Evolutionary conservation across 1,140 invertebrate species (phyloP).

Genomic region (Phthorimaea operculella): DNA sequence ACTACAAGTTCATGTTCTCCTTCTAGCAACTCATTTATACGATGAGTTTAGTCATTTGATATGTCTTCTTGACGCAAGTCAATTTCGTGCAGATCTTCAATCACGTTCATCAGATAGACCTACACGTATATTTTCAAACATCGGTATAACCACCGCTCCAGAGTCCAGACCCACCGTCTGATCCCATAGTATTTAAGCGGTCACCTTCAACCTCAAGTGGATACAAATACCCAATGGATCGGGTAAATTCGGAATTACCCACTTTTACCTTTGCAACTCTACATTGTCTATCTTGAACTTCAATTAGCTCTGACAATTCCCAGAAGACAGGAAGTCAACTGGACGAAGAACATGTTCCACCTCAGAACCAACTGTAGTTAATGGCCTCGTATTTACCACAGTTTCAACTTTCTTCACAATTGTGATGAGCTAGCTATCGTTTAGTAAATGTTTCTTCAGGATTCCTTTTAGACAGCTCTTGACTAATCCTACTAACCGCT

Average conservation of each 20-base stretch:
- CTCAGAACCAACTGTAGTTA: conserved; percentile 7
- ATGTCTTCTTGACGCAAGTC: no score
- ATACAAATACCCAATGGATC: neutral
- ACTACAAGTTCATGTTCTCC: no score
- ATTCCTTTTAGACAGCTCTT: conserved; percentile 11
- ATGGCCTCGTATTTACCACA: conserved; percentile 9
- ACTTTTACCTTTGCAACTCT: conserved; percentile 9
- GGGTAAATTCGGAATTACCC: neutral
- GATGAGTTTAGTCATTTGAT: no score
- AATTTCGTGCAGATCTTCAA: no score
- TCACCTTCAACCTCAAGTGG: conserved; percentile 41
- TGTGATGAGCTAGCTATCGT: conserved; percentile 4
- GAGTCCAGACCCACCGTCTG: no score
- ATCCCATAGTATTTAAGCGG: no score
- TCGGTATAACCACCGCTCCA: no score
- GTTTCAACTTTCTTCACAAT: conserved; percentile 9
- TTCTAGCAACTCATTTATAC: no score
- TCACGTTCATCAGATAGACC: no score
- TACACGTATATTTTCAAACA: no score
- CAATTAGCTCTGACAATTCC: neutral
- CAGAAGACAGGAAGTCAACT: conserved; percentile 7
- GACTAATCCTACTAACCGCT: conserved; percentile 6
- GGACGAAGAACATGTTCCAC: conserved; percentile 6
- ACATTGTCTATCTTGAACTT: conserved; percentile 1
- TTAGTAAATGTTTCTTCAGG: conserved; percentile 10